Conservation (phyloP, 2,888 invertebrate species). For the Iselma pallidipennis region DNA sequence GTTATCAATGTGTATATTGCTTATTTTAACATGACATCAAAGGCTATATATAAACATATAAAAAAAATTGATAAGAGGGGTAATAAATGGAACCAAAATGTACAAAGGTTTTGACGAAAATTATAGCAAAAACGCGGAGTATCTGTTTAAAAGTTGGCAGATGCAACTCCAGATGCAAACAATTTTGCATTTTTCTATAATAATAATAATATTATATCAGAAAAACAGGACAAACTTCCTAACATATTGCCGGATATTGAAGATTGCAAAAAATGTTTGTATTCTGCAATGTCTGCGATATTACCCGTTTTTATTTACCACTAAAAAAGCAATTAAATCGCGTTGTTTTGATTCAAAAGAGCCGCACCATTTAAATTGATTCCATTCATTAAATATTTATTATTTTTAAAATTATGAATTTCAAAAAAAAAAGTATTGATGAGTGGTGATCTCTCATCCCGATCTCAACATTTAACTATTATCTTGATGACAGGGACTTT, state of each 20-base stretch:
- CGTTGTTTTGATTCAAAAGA: no score
- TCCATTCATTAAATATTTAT: background rate
- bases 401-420: background rate
- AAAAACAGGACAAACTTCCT: background rate
- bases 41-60: background rate
- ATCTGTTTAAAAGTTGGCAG: no score
- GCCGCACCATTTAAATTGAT: background rate
- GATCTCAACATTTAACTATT: background rate
- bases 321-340: background rate
- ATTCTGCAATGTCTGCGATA: background rate
- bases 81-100: background rate
- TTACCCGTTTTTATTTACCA: background rate
- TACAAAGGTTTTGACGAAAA: no score
- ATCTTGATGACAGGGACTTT: background rate
- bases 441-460: background rate
- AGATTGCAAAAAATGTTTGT: background rate
- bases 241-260: constrained; percentile 1
- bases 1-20: background rate
- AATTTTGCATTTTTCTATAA: background rate
- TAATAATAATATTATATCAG: background rate
- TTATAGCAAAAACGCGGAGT: no score
- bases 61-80: background rate
- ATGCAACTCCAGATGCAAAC: background rate
- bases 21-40: background rate
- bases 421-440: background rate